These are phyloP conservation scores for Eueremaeus valkanovi DNA, from an alignment of 2,888 invertebrate genomes.

Conservation along the genomic window DNA sequence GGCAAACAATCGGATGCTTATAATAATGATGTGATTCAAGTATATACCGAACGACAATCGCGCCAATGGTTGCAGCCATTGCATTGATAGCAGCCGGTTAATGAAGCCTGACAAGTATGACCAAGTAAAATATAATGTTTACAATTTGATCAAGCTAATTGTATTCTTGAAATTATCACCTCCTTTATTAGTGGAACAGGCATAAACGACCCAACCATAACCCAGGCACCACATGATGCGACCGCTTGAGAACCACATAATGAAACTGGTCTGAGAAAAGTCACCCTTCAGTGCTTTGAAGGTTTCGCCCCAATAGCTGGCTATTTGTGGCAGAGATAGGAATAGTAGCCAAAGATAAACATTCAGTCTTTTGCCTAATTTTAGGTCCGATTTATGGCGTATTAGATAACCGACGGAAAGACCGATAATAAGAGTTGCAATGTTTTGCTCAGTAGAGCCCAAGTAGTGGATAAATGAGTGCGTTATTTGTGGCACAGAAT, in stretches of 20 bases:
- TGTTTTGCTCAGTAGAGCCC: conserved; percentile 32
- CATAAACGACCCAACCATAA: conserved; percentile 37
- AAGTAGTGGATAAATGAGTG: conserved; percentile 36
- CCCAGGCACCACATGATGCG: conserved; percentile 37
- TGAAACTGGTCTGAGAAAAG: conserved; percentile 30
- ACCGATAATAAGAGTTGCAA: conserved; percentile 27
- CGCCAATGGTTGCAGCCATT: conserved; percentile 16
- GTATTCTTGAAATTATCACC: conserved; percentile 6
- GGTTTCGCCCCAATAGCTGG: conserved; percentile 35
- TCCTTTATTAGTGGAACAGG: conserved; percentile 36
- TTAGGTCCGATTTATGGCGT: conserved; percentile 10
- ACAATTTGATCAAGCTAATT: not conserved
- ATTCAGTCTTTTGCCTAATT: not conserved
- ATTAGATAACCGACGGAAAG: conserved; percentile 34
- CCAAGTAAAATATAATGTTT: not conserved
- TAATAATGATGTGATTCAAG: conserved; percentile 38
- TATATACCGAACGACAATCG: conserved; percentile 34
- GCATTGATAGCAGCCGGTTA: not conserved
- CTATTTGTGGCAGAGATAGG: conserved; percentile 18
- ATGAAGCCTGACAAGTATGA: conserved; percentile 14
- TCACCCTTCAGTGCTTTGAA: conserved; percentile 37
- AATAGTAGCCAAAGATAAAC: conserved; percentile 18
- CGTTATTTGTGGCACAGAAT: conserved; percentile 19
- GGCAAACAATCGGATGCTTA: conserved; percentile 33
- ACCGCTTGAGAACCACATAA: conserved; percentile 28